Conservation (phyloP, 2,797 vertebrate species). For the Anguilla pacifica region DNA sequence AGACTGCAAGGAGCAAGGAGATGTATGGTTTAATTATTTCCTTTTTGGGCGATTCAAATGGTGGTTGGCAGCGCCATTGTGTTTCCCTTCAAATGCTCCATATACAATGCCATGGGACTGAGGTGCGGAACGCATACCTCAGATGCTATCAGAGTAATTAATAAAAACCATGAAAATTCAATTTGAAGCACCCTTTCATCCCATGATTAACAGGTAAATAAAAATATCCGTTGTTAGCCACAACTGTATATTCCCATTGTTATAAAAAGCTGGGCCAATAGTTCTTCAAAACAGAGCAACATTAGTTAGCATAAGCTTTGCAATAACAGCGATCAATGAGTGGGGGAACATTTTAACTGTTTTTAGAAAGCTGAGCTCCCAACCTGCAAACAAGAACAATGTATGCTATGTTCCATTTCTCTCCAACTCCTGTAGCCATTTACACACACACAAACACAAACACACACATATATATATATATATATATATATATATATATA, state of each 20-base stretch:
- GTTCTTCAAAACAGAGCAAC: neutral
- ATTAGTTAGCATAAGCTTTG: neutral
- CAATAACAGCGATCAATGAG: neutral
- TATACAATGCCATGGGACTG: neutral
- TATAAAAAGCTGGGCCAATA: neutral
- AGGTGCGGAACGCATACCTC: neutral
- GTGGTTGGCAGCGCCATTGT: neutral
- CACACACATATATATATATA: too few species aligned
- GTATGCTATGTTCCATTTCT: neutral
- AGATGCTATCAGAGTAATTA: neutral
- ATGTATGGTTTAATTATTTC: neutral
- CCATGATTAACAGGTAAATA: neutral
- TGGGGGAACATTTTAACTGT: neutral
- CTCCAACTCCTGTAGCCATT: neutral
- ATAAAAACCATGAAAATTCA: neutral
- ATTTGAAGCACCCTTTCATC: neutral
- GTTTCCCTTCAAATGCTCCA: neutral
- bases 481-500: too few species aligned
- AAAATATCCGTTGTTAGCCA: neutral
- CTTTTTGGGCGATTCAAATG: neutral
- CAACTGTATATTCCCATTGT: neutral
- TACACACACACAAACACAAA: too few species aligned
- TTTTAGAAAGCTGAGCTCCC: neutral
- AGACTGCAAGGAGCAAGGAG: slow-evolving; percentile 44
- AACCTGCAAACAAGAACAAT: neutral